Evolutionary conservation across 2,888 invertebrate species (phyloP).

Genomic region (Lacanobia oleracea): DNA sequence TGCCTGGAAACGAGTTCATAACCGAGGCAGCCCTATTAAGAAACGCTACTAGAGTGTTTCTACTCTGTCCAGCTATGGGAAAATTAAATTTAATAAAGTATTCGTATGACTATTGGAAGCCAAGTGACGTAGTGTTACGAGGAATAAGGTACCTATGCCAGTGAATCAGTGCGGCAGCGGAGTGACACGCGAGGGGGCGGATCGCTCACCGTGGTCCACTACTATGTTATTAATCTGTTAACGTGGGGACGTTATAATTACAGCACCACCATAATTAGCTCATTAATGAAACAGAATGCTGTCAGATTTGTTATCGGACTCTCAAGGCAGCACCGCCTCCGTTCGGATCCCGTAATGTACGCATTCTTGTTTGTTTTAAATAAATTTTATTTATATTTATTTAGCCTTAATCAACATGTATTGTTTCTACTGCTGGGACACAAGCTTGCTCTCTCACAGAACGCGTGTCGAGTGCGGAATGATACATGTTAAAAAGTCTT

Average conservation of each 20-base stretch:
- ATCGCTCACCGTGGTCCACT: background rate
- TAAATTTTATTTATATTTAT: background rate
- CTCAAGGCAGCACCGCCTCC: conserved; percentile 3
- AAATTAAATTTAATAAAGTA: background rate
- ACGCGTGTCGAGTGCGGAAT: too few relatives aligned
- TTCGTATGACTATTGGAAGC: conserved; percentile 1
- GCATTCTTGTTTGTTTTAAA: conserved; percentile 9
- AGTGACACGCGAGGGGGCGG: conserved; percentile 51
- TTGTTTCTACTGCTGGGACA: too few relatives aligned
- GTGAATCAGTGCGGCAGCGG: conserved; percentile 51
- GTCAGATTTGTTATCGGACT: conserved; percentile 29
- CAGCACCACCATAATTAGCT: conserved; percentile 59
- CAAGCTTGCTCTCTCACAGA: too few relatives aligned
- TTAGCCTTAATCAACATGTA: background rate
- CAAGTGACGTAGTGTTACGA: conserved; percentile 1
- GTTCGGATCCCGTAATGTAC: conserved; percentile 27
- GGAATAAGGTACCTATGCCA: background rate
- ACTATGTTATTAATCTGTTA: conserved; percentile 64
- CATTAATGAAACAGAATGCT: conserved; percentile 51
- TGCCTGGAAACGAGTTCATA: too few relatives aligned
- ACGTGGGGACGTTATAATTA: conserved; percentile 59
- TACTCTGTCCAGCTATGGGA: background rate
- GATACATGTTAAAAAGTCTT: too few relatives aligned
- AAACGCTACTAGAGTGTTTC: too few relatives aligned
- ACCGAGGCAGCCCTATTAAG: too few relatives aligned